Conservation (phyloP, 2,113 vertebrate genomes). For the Elanoides forficatus region DNA sequence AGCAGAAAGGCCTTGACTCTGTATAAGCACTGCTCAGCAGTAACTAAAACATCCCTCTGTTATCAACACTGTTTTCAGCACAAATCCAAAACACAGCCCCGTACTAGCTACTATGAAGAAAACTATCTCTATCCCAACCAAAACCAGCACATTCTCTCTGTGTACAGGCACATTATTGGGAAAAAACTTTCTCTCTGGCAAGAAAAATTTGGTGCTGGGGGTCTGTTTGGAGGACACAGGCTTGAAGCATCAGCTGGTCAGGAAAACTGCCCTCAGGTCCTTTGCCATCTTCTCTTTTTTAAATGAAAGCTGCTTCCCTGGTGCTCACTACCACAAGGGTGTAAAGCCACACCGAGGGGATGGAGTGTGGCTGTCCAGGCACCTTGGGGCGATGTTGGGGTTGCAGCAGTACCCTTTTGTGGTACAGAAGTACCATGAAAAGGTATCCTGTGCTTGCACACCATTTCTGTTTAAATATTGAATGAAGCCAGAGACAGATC, state of each 20-base stretch:
- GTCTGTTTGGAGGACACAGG: background rate
- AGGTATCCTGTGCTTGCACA: background rate
- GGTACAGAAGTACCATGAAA: background rate
- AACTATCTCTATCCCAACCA: too few species aligned
- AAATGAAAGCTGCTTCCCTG: background rate
- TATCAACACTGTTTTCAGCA: too few species aligned
- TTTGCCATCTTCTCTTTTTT: background rate
- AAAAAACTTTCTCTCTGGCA: background rate
- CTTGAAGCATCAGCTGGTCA: background rate
- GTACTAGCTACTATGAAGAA: too few species aligned
- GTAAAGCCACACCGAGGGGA: background rate
- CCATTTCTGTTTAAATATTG: background rate
- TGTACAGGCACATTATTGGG: background rate
- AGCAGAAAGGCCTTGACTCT: too few species aligned
- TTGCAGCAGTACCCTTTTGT: background rate
- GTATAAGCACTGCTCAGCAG: too few species aligned
- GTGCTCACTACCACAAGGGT: accelerated
- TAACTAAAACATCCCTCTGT: too few species aligned
- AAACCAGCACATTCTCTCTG: background rate
- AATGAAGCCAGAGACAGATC: background rate
- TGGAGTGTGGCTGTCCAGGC: background rate
- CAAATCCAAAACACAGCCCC: too few species aligned
- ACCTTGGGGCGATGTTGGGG: background rate
- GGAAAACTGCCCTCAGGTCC: background rate
- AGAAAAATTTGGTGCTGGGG: background rate